Conservation (phyloP, 92 coral and sea anemone species). For the Galaxea fascicularis region DNA sequence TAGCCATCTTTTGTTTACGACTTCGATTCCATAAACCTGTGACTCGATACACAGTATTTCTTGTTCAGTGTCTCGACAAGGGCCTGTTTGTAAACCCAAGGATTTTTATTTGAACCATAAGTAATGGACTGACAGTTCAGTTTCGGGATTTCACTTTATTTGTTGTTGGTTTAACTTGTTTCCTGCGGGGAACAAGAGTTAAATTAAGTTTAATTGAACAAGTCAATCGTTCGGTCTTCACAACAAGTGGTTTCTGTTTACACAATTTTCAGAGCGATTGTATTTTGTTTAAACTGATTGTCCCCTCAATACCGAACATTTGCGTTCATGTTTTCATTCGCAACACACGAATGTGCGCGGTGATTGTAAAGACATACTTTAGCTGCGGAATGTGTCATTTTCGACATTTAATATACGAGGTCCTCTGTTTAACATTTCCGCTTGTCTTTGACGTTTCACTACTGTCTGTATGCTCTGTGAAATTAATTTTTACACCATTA, state of each 20-base stretch:
- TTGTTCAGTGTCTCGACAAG: neutral
- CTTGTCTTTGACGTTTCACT: neutral
- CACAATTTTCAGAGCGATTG: neutral
- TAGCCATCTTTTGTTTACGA: neutral
- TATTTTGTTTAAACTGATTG: neutral
- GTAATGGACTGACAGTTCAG: neutral
- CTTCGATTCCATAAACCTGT: too few relatives aligned
- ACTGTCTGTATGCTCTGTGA: neutral
- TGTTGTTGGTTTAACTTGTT: neutral
- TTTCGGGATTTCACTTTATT: neutral
- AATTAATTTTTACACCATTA: neutral
- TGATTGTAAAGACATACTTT: neutral
- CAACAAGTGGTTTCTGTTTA: slow-evolving; percentile 31
- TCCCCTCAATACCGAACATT: neutral
- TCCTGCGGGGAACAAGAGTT: neutral
- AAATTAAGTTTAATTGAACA: neutral
- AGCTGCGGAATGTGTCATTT: slow-evolving; percentile 42
- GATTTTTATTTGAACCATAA: neutral
- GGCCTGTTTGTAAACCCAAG: neutral
- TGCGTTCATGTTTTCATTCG: slow-evolving; percentile 8
- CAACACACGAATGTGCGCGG: neutral
- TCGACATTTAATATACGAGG: neutral
- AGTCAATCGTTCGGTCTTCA: neutral
- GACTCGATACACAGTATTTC: neutral
- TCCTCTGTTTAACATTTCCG: slow-evolving; percentile 15